A percentile compares a stretch with the other conserved stretches of the same genome.
These are phyloP conservation scores for Colius striatus DNA, from an alignment of 2,113 vertebrate genomes.

Conservation along the genomic window DNA sequence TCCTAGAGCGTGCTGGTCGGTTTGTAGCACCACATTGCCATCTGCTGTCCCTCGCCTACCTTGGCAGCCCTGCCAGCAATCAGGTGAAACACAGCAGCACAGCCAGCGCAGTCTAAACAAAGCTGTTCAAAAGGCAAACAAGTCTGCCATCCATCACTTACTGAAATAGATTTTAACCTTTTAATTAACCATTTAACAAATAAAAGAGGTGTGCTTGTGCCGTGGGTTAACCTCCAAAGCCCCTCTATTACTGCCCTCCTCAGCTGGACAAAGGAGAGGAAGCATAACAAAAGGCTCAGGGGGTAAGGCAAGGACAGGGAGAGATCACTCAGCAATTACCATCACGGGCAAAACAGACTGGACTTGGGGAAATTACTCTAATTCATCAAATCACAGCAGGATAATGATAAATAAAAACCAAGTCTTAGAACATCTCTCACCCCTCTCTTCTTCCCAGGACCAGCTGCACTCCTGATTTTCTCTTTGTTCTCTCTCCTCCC, in stretches of 20 bases:
- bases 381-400: not conserved
- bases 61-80: not conserved
- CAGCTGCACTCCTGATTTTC: fast-evolving
- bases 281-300: not conserved
- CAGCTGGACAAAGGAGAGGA: too few relatives aligned
- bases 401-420: not conserved
- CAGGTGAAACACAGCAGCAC: not conserved
- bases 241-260: fast-evolving
- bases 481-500: too few relatives aligned
- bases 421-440: fast-evolving
- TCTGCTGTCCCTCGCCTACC: slow-evolving; percentile 50
- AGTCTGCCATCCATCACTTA: not conserved
- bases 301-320: not conserved
- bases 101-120: not conserved
- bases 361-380: fast-evolving
- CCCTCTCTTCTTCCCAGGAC: not conserved
- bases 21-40: slow-evolving; percentile 68
- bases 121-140: not conserved
- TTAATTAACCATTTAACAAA: not conserved
- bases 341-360: not conserved
- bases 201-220: not conserved
- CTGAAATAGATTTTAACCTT: not conserved
- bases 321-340: not conserved
- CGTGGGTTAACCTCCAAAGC: not conserved
- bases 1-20: fast-evolving